Evolutionary conservation across 2,113 vertebrate species (phyloP).

Genomic region (Cnemophilus loriae): DNA sequence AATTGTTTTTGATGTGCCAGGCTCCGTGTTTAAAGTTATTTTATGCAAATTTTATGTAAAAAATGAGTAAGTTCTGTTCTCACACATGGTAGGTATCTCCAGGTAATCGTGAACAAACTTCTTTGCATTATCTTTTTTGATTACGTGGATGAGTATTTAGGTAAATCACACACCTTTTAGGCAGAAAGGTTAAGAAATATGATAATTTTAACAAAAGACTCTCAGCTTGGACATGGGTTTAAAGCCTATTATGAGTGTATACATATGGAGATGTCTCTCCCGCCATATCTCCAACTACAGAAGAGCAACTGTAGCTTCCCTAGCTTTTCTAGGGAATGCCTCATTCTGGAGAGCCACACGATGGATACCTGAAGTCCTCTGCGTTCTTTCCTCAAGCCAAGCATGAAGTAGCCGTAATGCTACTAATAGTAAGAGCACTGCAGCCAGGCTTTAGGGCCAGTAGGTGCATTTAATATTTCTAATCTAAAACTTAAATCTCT

Average conservation of each 20-base stretch:
- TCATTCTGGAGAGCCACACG: background rate
- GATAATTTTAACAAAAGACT: background rate
- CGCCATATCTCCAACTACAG: background rate
- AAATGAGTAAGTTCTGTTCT: background rate
- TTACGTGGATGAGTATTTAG: background rate
- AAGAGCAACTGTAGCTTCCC: background rate
- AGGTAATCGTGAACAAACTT: background rate
- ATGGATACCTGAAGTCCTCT: background rate
- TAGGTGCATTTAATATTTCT: background rate
- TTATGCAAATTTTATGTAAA: background rate
- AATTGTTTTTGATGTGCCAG: background rate
- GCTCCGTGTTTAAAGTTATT: background rate
- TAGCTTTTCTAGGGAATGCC: background rate
- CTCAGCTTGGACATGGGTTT: background rate
- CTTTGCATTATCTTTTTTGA: background rate
- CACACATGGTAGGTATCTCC: background rate
- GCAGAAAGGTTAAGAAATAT: background rate
- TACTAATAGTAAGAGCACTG: background rate
- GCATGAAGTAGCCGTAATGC: background rate
- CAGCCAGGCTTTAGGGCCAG: background rate
- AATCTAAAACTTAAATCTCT: background rate
- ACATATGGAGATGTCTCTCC: background rate
- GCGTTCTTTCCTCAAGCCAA: background rate
- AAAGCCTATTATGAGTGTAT: background rate
- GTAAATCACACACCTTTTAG: background rate